Evolutionary conservation across 2,797 vertebrate genomes (phyloP).

Genomic region (Xyrichtys novacula): DNA sequence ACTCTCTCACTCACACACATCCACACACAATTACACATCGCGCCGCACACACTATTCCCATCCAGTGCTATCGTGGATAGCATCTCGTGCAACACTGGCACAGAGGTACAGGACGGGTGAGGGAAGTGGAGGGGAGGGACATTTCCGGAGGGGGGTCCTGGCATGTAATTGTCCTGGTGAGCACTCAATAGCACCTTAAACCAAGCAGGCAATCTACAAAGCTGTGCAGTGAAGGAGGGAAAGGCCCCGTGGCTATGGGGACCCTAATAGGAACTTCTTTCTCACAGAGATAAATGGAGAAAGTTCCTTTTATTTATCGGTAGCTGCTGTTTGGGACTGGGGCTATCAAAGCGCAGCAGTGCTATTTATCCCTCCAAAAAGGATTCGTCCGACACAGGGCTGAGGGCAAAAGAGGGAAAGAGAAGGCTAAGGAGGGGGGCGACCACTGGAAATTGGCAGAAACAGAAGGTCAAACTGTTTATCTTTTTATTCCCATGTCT

Average conservation of each 20-base stretch:
- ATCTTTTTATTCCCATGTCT: conserved; percentile 83
- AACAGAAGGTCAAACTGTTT: conserved; percentile 89
- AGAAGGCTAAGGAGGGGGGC: conserved; percentile 78
- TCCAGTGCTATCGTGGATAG: conserved; percentile 91
- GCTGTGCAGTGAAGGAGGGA: conserved; percentile 89
- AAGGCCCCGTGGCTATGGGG: conserved; percentile 94
- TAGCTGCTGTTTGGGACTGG: conserved; percentile 89
- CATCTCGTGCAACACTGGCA: conserved; percentile 91
- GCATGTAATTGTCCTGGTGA: conserved; percentile 97
- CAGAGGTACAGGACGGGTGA: conserved; percentile 83
- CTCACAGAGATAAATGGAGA: conserved; percentile 94
- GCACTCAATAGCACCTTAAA: conserved; percentile 99
- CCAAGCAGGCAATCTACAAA: conserved; percentile 96
- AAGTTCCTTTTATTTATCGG: conserved; percentile 93
- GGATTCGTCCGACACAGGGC: conserved; percentile 88
- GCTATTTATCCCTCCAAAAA: conserved; percentile 91
- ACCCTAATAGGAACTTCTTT: conserved; percentile 95
- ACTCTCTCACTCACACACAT: conserved; percentile 76
- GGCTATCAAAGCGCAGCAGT: conserved; percentile 91
- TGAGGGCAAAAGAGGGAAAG: conserved; percentile 77
- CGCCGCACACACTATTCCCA: conserved; percentile 86
- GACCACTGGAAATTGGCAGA: conserved; percentile 84
- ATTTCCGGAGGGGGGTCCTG: conserved; percentile 88
- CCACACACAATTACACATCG: conserved; percentile 78
- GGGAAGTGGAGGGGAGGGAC: conserved; percentile 82